Percentiles rank a stretch among this genome's conserved stretches.
These are phyloP conservation scores for Channallabes apus DNA, from an alignment of 2,797 vertebrate species.

Conservation along the genomic window DNA sequence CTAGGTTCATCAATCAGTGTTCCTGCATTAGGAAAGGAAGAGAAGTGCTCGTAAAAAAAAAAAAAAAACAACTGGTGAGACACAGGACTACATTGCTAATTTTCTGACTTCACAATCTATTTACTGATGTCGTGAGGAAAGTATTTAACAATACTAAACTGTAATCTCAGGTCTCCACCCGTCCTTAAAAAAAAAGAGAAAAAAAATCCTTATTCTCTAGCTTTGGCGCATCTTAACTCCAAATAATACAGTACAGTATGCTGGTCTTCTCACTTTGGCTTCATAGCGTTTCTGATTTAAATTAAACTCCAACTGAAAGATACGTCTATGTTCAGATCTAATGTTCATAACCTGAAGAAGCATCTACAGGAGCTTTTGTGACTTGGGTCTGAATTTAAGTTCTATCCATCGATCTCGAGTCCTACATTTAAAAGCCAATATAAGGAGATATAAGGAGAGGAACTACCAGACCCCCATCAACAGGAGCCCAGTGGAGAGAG, in stretches of 20 bases:
- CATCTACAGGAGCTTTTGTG: background rate
- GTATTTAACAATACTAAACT: background rate
- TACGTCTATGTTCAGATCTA: background rate
- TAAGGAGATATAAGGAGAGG: too few relatives aligned
- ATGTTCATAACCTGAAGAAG: background rate
- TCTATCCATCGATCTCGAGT: constrained; percentile 8
- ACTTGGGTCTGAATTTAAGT: background rate
- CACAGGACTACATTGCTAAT: background rate
- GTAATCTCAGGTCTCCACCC: background rate
- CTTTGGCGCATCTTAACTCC: background rate
- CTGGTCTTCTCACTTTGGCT: background rate
- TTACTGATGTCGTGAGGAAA: background rate
- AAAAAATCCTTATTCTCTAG: background rate
- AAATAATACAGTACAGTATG: background rate
- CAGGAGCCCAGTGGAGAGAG: too few relatives aligned
- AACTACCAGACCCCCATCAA: too few relatives aligned
- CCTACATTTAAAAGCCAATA: background rate
- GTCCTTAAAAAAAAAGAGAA: too few relatives aligned
- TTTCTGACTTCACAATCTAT: background rate
- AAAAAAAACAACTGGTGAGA: background rate
- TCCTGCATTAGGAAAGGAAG: background rate
- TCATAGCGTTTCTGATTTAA: background rate
- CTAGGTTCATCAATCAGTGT: background rate
- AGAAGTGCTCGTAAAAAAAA: background rate
- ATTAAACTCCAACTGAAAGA: background rate